Conservation (phyloP, 1,140 invertebrate species). For the Luehdorfia chinensis region DNA sequence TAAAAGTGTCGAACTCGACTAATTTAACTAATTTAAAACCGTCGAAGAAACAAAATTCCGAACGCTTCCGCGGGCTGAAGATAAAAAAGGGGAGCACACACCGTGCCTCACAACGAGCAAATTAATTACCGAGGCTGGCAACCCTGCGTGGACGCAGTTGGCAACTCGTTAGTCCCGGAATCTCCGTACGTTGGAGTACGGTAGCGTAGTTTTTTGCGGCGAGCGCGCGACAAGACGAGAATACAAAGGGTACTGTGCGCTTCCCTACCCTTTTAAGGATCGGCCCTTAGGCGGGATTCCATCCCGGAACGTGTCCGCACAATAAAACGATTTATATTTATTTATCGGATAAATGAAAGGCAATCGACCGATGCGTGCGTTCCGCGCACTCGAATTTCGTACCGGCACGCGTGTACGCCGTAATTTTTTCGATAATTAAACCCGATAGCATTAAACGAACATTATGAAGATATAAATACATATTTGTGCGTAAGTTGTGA, state of each 20-base stretch:
- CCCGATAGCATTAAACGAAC: neutral
- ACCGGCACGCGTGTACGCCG: neutral
- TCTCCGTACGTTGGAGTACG: conserved; percentile 27
- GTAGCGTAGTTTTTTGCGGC: conserved; percentile 45
- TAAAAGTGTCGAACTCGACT: conserved; percentile 11
- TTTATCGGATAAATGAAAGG: conserved; percentile 52
- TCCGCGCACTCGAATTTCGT: conserved; percentile 8
- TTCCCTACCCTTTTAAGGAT: conserved; percentile 58
- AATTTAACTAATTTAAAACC: conserved; percentile 14
- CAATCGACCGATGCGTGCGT: conserved; percentile 33
- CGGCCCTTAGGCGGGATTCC: conserved; percentile 63
- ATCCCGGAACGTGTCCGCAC: conserved; percentile 47
- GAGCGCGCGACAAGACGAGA: conserved; percentile 32
- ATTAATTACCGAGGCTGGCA: conserved; percentile 11
- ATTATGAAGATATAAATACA: conserved; percentile 2
- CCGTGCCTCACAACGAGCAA: conserved; percentile 8
- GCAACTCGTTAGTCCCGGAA: conserved; percentile 8
- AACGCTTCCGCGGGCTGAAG: conserved; percentile 8
- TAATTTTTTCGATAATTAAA: neutral
- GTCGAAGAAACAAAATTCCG: conserved; percentile 14
- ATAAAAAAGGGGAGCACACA: conserved; percentile 4
- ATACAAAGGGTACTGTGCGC: conserved; percentile 42
- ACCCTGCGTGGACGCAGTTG: conserved; percentile 6
- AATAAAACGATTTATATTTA: conserved; percentile 52
- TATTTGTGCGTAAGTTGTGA: neutral